These are phyloP conservation scores for Sylvilagus floridanus DNA, from an alignment of 2,797 vertebrate species.

Conservation along the genomic window DNA sequence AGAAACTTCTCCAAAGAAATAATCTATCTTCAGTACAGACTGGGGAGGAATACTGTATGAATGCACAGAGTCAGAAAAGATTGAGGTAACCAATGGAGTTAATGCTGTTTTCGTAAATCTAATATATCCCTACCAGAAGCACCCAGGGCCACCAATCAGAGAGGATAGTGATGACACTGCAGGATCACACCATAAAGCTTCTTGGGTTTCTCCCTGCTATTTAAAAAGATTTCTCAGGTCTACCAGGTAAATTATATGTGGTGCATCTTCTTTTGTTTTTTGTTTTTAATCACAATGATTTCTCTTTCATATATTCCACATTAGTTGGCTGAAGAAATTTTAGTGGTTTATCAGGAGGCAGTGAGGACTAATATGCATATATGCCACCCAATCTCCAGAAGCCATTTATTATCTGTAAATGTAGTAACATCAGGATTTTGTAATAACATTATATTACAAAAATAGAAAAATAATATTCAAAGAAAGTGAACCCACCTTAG, in stretches of 20 bases:
- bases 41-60: not conserved
- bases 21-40: not conserved
- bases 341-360: not conserved
- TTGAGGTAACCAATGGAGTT: not conserved
- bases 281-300: not conserved
- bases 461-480: not conserved
- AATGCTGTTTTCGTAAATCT: not conserved
- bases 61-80: not conserved
- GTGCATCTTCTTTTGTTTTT: not conserved
- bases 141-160: fast-evolving
- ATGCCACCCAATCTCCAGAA: not conserved
- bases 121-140: not conserved
- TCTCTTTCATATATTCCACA: not conserved
- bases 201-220: not conserved
- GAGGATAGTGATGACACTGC: not conserved
- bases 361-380: not conserved
- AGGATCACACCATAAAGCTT: not conserved
- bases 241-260: not conserved
- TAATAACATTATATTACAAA: not conserved
- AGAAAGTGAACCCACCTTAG: not conserved
- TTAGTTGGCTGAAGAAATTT: not conserved
- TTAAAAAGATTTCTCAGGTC: not conserved
- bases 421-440: not conserved
- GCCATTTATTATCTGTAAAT: not conserved
- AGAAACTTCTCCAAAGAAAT: not conserved